Percentiles rank a stretch among this genome's conserved stretches.
Conservation (phyloP, 2,888 invertebrate genomes). For the Pseudococcus longispinus region DNA sequence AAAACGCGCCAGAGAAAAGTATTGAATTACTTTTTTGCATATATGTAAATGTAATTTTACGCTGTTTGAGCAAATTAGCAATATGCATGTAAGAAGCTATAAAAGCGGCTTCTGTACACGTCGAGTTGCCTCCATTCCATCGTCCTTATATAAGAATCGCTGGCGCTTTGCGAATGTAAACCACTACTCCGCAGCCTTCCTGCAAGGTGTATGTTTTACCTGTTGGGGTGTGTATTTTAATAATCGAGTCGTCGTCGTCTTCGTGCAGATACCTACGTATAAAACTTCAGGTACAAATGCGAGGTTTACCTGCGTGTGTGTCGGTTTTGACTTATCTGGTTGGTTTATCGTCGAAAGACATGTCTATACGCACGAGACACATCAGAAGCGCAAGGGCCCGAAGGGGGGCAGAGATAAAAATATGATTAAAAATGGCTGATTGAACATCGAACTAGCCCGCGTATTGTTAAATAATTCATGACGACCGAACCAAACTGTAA, state of each 20-base stretch:
- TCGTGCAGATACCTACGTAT: no score
- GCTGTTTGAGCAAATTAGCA: constrained; percentile 25
- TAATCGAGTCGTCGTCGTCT: neutral
- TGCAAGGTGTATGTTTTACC: neutral
- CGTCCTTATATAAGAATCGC: neutral
- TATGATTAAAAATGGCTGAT: constrained; percentile 32
- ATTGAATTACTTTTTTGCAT: constrained; percentile 1
- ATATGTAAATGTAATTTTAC: constrained; percentile 39
- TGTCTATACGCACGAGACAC: neutral
- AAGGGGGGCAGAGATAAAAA: neutral
- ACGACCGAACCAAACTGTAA: neutral
- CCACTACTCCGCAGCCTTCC: neutral
- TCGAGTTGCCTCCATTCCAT: neutral
- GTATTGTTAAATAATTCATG: constrained; percentile 30
- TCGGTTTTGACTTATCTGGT: neutral
- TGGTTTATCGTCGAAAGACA: neutral
- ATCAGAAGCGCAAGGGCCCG: neutral
- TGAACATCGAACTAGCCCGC: neutral
- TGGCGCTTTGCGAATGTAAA: neutral
- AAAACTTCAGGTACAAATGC: no score
- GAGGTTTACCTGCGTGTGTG: no score
- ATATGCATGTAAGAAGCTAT: constrained; percentile 7
- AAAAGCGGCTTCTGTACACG: constrained; percentile 19
- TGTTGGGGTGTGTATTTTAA: constrained; percentile 22
- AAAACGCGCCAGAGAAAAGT: neutral